Evolutionary conservation across 2,888 invertebrate species (phyloP), one percentile per base, ranked within the genome.

Genomic region (Epinotia ramella): DNA sequence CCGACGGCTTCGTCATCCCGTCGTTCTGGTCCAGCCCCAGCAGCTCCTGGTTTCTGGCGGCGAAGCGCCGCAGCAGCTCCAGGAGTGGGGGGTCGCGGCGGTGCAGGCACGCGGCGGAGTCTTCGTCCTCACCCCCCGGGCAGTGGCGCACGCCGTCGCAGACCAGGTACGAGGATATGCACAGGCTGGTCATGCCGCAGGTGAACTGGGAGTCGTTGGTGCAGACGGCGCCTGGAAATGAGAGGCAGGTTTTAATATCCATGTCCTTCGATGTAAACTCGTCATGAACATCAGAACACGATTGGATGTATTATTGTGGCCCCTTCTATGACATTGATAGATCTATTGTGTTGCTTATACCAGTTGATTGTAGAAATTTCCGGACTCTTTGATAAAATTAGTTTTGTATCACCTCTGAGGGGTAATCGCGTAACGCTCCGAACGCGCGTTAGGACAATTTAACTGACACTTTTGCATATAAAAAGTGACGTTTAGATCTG

Each of bases 121-220:
- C 95, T 79, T 95, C 95, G 77, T 95, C 95, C 77, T 95, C 96
- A 5, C 96, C 96, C 0, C 95, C 95, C 0, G 96, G 96, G 80
- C 96, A 96, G 84, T 96, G 96, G 1, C 95, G 91, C 28, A 96
- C 95, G 12, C 96, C 96, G 80, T 96, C 96, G 85, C 96, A 96
- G 20, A 96, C 94, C 78, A 96, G 89, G 82, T 95, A 95, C 68
- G 95, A 95, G 0, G 96, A 96, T 73, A 96, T 95, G 88, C 96
- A 96, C 63, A 96, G 91, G 78, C 89, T 87, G 20, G 93, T 92
- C 53, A 84, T 78, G 0, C 94, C 94, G 79, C 94, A 94, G 9
- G 83, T 80, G 82, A 92, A 94, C 79, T 93, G 92, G 46, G 91
- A 89, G 11, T 90, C 89, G 76, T 92, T 90, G 82, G 84, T 89